Evolutionary conservation across 2,113 vertebrate genomes (phyloP), one percentile per base, ranked within the genome.

Genomic region (Ceyx cyanopectus): DNA sequence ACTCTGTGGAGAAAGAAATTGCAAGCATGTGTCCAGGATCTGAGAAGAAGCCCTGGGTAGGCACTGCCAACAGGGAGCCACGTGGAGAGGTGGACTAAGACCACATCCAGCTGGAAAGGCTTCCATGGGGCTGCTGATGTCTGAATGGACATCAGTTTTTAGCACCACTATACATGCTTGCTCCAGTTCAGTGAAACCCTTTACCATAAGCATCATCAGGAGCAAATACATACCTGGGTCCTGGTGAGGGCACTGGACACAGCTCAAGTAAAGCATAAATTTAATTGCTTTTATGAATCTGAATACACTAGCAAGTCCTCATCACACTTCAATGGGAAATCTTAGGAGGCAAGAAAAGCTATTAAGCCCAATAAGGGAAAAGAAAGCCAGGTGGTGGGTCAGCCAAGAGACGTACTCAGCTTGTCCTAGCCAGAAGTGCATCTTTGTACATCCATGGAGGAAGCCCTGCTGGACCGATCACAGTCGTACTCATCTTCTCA

Each of bases 401-500:
- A 87, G 57, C 43, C 56, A 57, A 73, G 54, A 85, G 46, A 77
- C 56, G 10, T 5, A 21, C 23, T 48, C 50, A 74, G 56, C 48
- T 85, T 63, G 43, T 72, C 60, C 34, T 34, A 87, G 67, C 14
- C 81, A 26, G 60, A 67, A 65, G 9, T 6, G 43, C 29, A 27
- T 66, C 81, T 87, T 43, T 12, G 37, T 24, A 58, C n/a, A 50
- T 29, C 22, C 56, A 37, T 41, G 26, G 45, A 70, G 34, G 72
- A 85, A 56, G n/a, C 12, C 43, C 46, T 29, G 1, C 48, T 29
- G 41, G 53, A 22, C 12, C 5, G 48, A 92, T 29, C 57, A 53
- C 41, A 58, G 2, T 5, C 54, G 29, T 0, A 2, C 17, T 69
- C 16, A 9, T 21, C 69, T 86, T 14, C 73, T 4, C 1, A 1